Percentiles rank a stretch among this genome's conserved stretches.
Conservation (phyloP, 2,888 invertebrate species). For the Trachelus tabidus region DNA sequence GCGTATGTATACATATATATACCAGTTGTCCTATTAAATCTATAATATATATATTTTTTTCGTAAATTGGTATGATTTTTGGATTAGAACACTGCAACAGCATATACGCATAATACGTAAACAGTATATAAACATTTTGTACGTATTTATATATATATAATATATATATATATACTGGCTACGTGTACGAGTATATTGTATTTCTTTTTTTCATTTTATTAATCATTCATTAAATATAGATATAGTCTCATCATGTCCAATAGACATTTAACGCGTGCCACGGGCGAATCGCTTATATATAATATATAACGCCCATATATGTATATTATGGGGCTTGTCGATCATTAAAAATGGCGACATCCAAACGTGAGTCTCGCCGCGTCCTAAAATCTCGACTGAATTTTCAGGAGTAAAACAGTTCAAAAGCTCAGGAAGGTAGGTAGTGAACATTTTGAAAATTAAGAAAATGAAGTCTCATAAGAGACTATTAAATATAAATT, state of each 20-base stretch:
- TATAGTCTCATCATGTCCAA: neutral
- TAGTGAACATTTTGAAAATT: neutral
- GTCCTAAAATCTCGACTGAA: neutral
- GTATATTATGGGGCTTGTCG: neutral
- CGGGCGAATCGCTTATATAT: neutral
- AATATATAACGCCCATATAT: neutral
- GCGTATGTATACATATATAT: constrained; percentile 9
- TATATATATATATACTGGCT: neutral
- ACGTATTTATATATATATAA: neutral
- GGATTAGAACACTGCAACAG: constrained; percentile 25
- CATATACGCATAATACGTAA: neutral
- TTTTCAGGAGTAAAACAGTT: neutral
- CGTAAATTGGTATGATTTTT: constrained; percentile 28
- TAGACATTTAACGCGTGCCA: neutral
- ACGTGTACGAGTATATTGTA: neutral
- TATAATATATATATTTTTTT: constrained; percentile 12
- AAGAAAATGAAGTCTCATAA: neutral
- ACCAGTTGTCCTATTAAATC: constrained; percentile 16
- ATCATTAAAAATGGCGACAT: neutral
- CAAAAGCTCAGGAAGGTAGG: neutral
- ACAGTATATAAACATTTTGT: neutral
- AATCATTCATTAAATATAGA: constrained; percentile 5
- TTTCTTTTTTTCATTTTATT: constrained; percentile 8
- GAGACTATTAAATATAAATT: neutral
- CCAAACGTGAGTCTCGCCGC: neutral